Conservation (phyloP, 2,113 vertebrate species). For the Sturnus vulgaris region DNA sequence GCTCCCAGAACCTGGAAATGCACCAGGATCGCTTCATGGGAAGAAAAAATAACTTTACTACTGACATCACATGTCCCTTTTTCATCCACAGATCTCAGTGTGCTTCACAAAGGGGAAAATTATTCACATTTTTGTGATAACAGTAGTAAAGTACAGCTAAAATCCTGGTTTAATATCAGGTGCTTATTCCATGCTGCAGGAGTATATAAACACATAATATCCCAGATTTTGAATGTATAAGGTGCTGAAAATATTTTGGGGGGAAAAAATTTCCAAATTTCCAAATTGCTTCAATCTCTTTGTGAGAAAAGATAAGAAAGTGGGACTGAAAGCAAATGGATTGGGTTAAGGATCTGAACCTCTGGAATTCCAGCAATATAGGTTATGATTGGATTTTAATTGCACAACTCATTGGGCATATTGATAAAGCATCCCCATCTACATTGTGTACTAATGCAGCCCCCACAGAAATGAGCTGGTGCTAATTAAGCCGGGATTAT, state of each 20-base stretch:
- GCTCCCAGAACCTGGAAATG: background rate
- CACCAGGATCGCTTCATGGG: background rate
- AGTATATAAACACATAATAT: background rate
- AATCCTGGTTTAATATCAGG: background rate
- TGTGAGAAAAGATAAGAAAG: background rate
- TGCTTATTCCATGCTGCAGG: background rate
- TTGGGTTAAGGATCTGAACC: background rate
- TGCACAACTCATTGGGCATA: background rate
- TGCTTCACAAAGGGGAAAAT: background rate
- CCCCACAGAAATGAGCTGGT: background rate
- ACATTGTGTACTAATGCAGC: background rate
- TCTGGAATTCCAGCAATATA: background rate
- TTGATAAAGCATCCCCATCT: background rate
- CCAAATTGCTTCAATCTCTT: background rate
- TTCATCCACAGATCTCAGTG: background rate
- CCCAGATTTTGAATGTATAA: background rate
- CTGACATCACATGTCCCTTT: background rate
- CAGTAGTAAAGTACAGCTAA: background rate
- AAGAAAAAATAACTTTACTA: background rate
- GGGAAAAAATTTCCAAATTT: background rate
- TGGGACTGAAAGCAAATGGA: background rate
- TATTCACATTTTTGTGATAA: background rate
- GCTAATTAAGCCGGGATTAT: background rate
- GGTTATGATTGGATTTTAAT: background rate
- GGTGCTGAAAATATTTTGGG: background rate